These are phyloP conservation scores for Gavia stellata DNA, from an alignment of 2,113 vertebrate genomes.

Conservation along the genomic window DNA sequence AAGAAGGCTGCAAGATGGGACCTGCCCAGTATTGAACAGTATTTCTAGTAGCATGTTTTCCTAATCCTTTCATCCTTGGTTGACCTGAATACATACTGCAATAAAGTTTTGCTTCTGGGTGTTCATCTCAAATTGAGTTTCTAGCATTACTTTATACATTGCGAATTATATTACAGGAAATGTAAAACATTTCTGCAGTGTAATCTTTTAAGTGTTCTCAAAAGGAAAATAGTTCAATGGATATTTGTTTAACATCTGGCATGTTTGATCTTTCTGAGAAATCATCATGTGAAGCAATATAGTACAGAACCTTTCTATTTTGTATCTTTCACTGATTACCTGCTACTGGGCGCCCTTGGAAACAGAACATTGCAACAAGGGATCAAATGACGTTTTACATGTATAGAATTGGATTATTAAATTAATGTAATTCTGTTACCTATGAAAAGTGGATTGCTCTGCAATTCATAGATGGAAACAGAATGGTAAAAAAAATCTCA, in stretches of 20 bases:
- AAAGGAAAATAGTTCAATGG: neutral
- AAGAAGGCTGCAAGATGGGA: neutral
- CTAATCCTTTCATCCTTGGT: neutral
- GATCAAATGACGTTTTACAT: neutral
- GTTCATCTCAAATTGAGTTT: neutral
- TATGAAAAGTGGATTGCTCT: neutral
- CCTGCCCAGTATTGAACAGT: neutral
- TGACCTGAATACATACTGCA: neutral
- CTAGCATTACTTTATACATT: neutral
- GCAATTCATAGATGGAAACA: neutral
- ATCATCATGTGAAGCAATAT: neutral
- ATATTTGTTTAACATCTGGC: neutral
- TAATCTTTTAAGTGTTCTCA: conserved; percentile 3
- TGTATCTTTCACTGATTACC: neutral
- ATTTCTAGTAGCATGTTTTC: neutral
- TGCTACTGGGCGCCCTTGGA: neutral
- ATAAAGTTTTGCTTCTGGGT: conserved; percentile 29
- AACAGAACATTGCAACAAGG: neutral
- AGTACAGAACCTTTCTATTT: neutral
- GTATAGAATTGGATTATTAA: neutral
- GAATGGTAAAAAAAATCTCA: neutral
- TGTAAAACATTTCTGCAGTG: neutral
- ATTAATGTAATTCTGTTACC: neutral
- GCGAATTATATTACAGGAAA: conserved; percentile 20
- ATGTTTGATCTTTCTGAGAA: neutral